Percentiles rank a stretch among this genome's conserved stretches.
phyloP scores from a whole-genome alignment of 2,797 vertebrate genomes.

The Artibeus jamaicensis region DNA sequence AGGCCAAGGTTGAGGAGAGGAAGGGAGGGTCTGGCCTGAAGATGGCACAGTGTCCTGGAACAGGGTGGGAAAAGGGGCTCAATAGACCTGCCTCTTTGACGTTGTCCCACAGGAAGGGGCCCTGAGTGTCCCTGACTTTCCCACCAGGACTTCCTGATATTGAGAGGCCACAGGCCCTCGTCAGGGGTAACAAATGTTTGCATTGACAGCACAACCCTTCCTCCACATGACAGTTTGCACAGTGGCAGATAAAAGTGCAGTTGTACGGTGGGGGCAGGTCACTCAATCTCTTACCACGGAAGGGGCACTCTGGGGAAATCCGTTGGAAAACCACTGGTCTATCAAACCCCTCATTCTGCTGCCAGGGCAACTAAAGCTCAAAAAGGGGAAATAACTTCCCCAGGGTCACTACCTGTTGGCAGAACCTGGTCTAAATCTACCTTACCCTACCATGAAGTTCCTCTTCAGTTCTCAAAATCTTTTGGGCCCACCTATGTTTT shows the following conservation, averaged over 20 bases:
- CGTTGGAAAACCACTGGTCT: neutral
- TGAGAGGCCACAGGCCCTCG: neutral
- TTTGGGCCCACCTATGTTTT: neutral
- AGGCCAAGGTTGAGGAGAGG: neutral
- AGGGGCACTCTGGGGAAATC: neutral
- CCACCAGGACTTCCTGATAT: neutral
- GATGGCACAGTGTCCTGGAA: neutral
- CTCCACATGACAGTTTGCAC: neutral
- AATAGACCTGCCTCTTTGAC: neutral
- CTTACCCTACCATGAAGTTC: neutral
- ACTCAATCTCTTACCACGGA: neutral
- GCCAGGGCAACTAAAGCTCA: neutral
- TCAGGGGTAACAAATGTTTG: neutral
- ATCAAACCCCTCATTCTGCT: neutral
- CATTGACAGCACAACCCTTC: neutral
- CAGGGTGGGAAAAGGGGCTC: neutral
- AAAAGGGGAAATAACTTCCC: neutral
- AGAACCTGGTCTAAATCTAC: neutral
- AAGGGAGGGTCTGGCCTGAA: neutral
- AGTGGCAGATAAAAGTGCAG: neutral
- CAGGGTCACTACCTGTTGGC: neutral
- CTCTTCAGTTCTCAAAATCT: neutral
- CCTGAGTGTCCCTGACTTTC: neutral
- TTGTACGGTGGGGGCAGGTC: rapidly evolving
- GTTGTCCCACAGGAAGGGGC: neutral